A percentile compares a stretch with the other conserved stretches of the same genome.
Conservation (phyloP, 2,113 vertebrate species). For the Ochotona curzoniae region DNA sequence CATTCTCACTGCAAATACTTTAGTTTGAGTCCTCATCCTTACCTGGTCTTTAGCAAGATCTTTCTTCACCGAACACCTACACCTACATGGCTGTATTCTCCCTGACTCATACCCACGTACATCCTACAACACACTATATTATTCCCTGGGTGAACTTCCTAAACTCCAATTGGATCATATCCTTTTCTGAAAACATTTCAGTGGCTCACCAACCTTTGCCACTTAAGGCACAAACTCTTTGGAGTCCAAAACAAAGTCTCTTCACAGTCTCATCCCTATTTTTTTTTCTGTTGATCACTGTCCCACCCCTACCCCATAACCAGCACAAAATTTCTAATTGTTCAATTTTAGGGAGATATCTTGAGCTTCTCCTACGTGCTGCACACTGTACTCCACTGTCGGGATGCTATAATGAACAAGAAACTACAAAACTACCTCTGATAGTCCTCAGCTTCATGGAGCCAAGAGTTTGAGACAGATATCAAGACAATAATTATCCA, state of each 20-base stretch:
- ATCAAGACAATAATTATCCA: not conserved
- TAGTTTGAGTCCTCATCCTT: not conserved
- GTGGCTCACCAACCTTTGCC: not conserved
- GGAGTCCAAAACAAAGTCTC: not conserved
- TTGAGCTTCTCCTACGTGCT: too few species aligned
- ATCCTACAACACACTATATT: not conserved
- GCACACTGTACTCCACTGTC: not conserved
- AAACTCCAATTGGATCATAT: not conserved
- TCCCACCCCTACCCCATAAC: too few species aligned
- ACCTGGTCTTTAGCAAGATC: not conserved
- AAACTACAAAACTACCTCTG: too few species aligned
- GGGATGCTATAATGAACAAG: not conserved
- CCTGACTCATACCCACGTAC: fast-evolving
- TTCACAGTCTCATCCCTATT: not conserved
- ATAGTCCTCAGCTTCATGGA: not conserved
- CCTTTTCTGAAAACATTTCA: not conserved
- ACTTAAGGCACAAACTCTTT: not conserved
- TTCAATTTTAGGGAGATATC: too few species aligned
- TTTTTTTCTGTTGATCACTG: too few species aligned
- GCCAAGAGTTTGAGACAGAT: not conserved
- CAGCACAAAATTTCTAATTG: too few species aligned
- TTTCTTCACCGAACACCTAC: not conserved
- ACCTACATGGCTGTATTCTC: not conserved
- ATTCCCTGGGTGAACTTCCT: not conserved
- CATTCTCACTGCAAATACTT: not conserved